Evolutionary conservation across 2,113 vertebrate species (phyloP).

Genomic region (Nothoprocta perdicaria): DNA sequence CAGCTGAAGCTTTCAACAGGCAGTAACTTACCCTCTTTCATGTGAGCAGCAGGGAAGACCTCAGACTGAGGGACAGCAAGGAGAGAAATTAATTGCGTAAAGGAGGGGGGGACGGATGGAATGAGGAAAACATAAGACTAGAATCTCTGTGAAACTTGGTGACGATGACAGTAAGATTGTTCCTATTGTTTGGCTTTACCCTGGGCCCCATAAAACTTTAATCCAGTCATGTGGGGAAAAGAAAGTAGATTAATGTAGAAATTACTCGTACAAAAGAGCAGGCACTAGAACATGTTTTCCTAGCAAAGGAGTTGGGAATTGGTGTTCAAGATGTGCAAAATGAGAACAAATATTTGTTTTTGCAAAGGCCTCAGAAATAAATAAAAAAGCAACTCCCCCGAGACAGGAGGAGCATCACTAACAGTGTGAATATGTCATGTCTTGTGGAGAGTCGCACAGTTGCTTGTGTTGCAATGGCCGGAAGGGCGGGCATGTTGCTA

Average conservation of each 20-base stretch:
- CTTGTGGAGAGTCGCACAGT: conserved; percentile 21
- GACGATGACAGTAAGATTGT: conserved; percentile 48
- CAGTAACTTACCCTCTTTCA: conserved; percentile 67
- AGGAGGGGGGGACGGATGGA: conserved; percentile 24
- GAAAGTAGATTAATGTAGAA: conserved; percentile 65
- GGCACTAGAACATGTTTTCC: conserved; percentile 5
- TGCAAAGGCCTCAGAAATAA: conserved; percentile 22
- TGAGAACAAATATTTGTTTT: conserved; percentile 17
- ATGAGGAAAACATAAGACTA: conserved; percentile 38
- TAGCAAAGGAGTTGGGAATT: conserved; percentile 14
- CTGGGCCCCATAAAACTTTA: conserved; percentile 68
- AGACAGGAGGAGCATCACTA: conserved; percentile 59
- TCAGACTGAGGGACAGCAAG: conserved; percentile 54
- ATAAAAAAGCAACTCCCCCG: conserved; percentile 28
- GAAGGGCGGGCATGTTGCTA: conserved; percentile 2
- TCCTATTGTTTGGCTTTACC: conserved; percentile 54
- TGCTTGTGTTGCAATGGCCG: conserved; percentile 37
- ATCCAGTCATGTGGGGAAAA: conserved; percentile 68
- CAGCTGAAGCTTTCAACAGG: conserved; percentile 67
- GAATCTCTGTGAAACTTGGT: conserved; percentile 43
- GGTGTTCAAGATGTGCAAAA: conserved; percentile 16
- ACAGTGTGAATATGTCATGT: conserved; percentile 22
- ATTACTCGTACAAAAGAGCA: conserved; percentile 30
- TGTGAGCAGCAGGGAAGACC: conserved; percentile 65
- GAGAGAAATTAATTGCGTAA: conserved; percentile 50